Percentiles rank a stretch among this genome's conserved stretches.
phyloP scores from a whole-genome alignment of 2,888 invertebrate species.

The Parnassius mnemosyne region DNA sequence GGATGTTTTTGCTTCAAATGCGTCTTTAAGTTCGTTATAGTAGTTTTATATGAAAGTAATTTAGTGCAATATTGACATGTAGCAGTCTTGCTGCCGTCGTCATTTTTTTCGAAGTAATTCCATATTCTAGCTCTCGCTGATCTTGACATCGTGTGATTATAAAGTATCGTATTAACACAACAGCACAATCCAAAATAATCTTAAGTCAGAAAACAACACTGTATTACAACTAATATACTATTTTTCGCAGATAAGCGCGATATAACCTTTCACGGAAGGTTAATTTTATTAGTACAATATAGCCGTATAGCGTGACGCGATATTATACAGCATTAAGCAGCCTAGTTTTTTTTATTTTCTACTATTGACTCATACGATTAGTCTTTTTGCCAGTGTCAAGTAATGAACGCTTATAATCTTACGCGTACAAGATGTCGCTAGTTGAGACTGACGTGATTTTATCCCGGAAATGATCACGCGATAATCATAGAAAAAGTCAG shows the following conservation, averaged over 20 bases:
- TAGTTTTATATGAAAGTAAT: conserved; percentile 29
- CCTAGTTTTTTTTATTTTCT: no score
- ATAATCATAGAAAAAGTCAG: no score
- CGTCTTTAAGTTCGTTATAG: conserved; percentile 29
- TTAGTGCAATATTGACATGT: conserved; percentile 28
- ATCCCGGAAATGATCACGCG: no score
- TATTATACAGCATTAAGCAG: no score
- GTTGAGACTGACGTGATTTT: no score
- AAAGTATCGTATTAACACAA: neutral
- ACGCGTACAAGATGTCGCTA: no score
- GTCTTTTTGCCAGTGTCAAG: no score
- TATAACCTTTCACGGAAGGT: conserved; percentile 14
- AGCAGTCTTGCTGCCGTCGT: conserved; percentile 25
- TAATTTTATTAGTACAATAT: neutral
- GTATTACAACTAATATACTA: conserved; percentile 6
- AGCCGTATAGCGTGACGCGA: no score
- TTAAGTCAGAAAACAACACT: conserved; percentile 6
- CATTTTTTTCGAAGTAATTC: conserved; percentile 26
- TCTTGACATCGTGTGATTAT: conserved; percentile 13
- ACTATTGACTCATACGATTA: no score
- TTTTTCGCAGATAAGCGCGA: conserved; percentile 19
- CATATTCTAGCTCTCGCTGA: conserved; percentile 17
- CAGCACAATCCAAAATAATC: neutral
- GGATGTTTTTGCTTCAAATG: conserved; percentile 21
- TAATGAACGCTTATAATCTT: no score